Evolutionary conservation across 64 coral and sea anemone genomes (phyloP), one percentile per base, ranked within the genome.

Genomic region (Pocillopora damicornis): DNA sequence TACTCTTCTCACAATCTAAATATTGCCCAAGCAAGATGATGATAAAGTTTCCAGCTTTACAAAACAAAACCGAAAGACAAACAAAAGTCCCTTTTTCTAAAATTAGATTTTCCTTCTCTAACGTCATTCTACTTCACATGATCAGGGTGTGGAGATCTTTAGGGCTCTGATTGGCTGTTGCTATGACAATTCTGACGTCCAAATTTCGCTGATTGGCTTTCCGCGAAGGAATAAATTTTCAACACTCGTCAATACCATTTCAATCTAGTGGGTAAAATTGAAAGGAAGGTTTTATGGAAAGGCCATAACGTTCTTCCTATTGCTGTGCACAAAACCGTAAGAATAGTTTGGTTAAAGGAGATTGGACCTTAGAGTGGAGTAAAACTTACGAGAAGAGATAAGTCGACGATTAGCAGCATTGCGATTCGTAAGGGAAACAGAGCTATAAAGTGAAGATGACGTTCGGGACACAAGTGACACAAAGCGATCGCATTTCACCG

Each of bases 101-200:
- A 65, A 58, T 60, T 85, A 87, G 80, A 84, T 76, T 80, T 92
- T 73, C 82, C 75, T 77, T 58, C 61, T 20, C 59, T 69, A 71
- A 85, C 81, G 81, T 85, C 81, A 85, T 45, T 18, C 9, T 65
- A 25, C 57, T 26, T 85, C 81, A 85, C 81, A 85, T 85, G 81
- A 85, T 85, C 51, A 63, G 86, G 94, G 94, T 83, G 94, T 96
- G 90, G 38, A 75, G 16, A 82, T 56, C 18, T 26, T 6, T 7
- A 58, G 38, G 35, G 17, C 4, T 79, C 36, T 93, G 87, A 96
- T 96, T 96, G 91, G 94, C 71, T 96, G 91, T 96, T 77, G 90
- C 91, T 80, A 83, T 75, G 77, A 51, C 58, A 86, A 81, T 79
- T 56, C 23, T 87, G 74, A 88, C 88, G 91, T 90, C n/a, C 63